Evolutionary conservation across 2,113 vertebrate species (phyloP), one percentile per base, ranked within the genome.

Genomic region (Peromyscus maniculatus): DNA sequence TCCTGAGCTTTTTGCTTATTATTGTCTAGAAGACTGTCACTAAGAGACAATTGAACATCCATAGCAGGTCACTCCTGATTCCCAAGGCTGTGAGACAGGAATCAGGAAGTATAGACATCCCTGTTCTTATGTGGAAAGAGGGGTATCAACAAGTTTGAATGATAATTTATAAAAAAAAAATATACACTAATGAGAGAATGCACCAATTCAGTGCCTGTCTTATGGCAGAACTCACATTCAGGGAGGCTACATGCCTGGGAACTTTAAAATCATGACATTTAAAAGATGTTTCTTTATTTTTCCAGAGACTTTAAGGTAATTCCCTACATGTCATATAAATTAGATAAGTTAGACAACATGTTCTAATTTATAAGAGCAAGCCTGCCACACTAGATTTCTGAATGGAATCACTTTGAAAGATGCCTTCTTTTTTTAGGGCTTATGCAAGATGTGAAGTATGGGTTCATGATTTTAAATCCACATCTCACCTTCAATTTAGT

Each of bases 141-240:
- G 12, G n/a, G 91, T 52, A 10, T 24, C 92, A 95, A 59, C 80
- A 97, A 79, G 46, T 97, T 96, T 97, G 96, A 97, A 94, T 80
- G 97, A 84, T 67, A 83, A 69, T 64, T 97, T 96, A 97, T 97
- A 49, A 97, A 79, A 97, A 71, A 89, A 31, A 91, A 15, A 92
- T 91, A 71, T 0, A 52, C 43, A 80, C 77, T 96, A 97, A 97
- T 59, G 96, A 92, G 97, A 97, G 62, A 91, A 75, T 57, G 24
- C 46, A 59, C 26, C 28, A 84, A 95, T 82, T 92, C 39, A 95
- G 80, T 86, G 79, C 36, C 64, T 94, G 43, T 33, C 39, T 97
- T 97, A 92, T 96, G 97, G 96, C 95, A 97, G 83, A 97, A 67
- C 6, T 43, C 22, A 49, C 36, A 88, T 80, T 87, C 95, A 98